Base-by-base conservation (phyloP, 2,113 vertebrate species). In the Eurypyga helias region DNA sequence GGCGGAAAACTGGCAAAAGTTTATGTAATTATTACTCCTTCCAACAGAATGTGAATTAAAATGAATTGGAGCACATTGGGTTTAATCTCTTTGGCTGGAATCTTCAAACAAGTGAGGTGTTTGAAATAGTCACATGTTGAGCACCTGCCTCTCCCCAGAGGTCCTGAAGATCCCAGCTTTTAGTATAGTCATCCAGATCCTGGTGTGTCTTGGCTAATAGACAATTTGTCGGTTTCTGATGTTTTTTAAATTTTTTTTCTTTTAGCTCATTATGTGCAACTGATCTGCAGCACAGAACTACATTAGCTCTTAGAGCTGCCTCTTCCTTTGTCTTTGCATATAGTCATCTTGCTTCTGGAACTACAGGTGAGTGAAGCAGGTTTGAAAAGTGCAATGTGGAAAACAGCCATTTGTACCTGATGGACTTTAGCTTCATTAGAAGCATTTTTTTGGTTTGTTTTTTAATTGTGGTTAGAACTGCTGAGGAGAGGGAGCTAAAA, bases 21-120 rank as follows among this genome's bases (percentile, higher is more conserved):
- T 58, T 49, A 28, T 52, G 38, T 67, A 83, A 77, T 88, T 95
- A 88, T 41, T 86, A 54, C 7, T 83, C 13, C 10, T 90, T 96
- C 90, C 79, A 92, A 73, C 34, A 77, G 57, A 88, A 49, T 20
- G 54, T 77, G 71, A 88, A 67, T 90, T 92, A 36, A 88, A 95
- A 86, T 90, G 20, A 90, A 93, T 93, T 96, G 83, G 67, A 90
- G 67, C 41, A 25, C 70, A 38, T 70, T 73, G 3, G 13, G 23
- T 83, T 96, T 91, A 77, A 93, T 96, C n/a, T 93, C 48, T 46
- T 95, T 95, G 87, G 89, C 93, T 80, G 49, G 18, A 45, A 48
- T 34, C 75, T 94, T 91, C 92, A 94, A 96, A 93, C 46, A 87
- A 94, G 82, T 31, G 17, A 85, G 48, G 45, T 80, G 36, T 73